Percentiles rank a stretch among this genome's conserved stretches.
Evolutionary conservation across 2,888 invertebrate species (phyloP).

Genomic region (Artemia sinica): DNA sequence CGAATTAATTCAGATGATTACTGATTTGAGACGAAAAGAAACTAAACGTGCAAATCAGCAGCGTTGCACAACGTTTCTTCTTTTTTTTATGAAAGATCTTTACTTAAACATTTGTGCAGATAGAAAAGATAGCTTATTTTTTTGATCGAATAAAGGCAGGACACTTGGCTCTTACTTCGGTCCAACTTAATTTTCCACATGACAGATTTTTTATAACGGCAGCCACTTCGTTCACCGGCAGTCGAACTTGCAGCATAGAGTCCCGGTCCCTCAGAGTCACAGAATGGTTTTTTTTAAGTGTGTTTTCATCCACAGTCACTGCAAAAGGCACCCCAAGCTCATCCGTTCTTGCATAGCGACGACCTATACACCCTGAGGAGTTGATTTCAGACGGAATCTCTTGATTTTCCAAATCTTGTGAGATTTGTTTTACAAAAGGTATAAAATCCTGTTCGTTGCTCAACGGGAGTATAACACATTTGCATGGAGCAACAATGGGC

Average conservation of each 20-base stretch:
- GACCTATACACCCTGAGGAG: slow-evolving; percentile 87
- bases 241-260: slow-evolving; percentile 79
- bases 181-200: too few species aligned
- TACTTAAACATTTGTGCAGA: too few species aligned
- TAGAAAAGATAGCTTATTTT: too few species aligned
- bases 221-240: slow-evolving; percentile 53
- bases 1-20: too few species aligned
- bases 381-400: slow-evolving; percentile 34
- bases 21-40: too few species aligned
- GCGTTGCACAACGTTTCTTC: too few species aligned
- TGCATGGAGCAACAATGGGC: slow-evolving; percentile 78
- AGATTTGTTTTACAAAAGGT: slow-evolving; percentile 61
- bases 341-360: slow-evolving; percentile 89
- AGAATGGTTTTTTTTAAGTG: slow-evolving; percentile 63
- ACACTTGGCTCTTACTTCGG: too few species aligned
- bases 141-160: too few species aligned
- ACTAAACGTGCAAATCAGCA: too few species aligned
- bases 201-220: too few species aligned
- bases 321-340: slow-evolving; percentile 96
- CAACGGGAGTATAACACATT: slow-evolving; percentile 88
- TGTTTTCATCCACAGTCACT: slow-evolving; percentile 94
- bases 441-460: slow-evolving; percentile 74
- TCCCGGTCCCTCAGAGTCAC: slow-evolving; percentile 90
- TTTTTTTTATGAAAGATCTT: too few species aligned
- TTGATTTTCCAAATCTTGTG: background rate